A percentile compares a stretch with the other conserved stretches of the same genome.
Conservation (phyloP, 2,797 vertebrate species). For the Ambastaia sidthimunki region DNA sequence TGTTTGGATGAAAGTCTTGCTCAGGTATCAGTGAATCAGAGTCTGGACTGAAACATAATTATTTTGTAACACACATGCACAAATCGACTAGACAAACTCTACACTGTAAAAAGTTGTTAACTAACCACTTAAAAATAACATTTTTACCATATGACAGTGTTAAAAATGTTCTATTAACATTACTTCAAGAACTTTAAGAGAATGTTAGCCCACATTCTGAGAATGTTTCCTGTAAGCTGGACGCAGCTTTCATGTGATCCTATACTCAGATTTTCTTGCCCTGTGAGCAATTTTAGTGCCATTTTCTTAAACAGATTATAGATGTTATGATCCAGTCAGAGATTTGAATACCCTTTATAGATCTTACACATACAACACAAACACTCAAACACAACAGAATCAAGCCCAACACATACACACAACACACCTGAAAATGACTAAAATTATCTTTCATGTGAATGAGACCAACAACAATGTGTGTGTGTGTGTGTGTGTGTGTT, state of each 20-base stretch:
- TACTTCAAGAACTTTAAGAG: no score
- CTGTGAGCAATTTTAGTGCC: no score
- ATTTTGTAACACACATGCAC: conserved; percentile 10
- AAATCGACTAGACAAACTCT: not conserved
- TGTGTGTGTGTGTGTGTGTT: conserved; percentile 12
- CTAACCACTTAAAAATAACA: no score
- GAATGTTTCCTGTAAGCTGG: no score
- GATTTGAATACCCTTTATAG: not conserved
- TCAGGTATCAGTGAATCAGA: conserved; percentile 12
- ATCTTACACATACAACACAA: not conserved
- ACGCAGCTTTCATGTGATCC: no score
- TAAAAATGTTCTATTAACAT: no score
- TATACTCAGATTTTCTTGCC: no score
- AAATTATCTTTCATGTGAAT: conserved; percentile 54
- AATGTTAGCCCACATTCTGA: no score
- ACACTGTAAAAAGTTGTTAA: not conserved
- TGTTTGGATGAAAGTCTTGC: conserved; percentile 29
- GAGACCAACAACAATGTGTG: conserved; percentile 46
- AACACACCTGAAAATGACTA: conserved; percentile 57
- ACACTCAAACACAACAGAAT: conserved; percentile 36
- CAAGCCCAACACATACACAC: conserved; percentile 58
- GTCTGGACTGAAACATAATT: conserved; percentile 26
- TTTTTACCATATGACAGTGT: no score
- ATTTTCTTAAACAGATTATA: no score
- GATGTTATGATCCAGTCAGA: not conserved